phyloP scores from a whole-genome alignment of 2,113 vertebrate genomes.

The Edolisoma coerulescens region DNA sequence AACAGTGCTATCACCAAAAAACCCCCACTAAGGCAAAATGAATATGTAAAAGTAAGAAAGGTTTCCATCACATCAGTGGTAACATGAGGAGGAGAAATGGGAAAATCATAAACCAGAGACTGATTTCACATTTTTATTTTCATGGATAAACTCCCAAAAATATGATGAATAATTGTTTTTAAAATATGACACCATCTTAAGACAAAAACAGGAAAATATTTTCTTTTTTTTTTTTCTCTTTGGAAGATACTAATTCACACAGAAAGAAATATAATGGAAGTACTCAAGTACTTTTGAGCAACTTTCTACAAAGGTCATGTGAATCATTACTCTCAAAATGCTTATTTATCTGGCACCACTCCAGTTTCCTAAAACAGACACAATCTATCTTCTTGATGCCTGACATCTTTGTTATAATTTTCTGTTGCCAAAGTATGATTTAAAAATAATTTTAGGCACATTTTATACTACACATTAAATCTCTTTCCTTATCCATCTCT shows the following conservation, averaged over 20 bases:
- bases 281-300: neutral
- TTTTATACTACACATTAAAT: neutral
- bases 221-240: neutral
- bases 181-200: neutral
- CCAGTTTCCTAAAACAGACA: slow-evolving; percentile 26
- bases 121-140: neutral
- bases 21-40: rapidly evolving
- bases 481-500: neutral
- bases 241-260: neutral
- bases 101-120: neutral
- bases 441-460: neutral
- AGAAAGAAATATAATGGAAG: neutral
- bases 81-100: neutral
- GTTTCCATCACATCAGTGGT: neutral
- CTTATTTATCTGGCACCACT: neutral
- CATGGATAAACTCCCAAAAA: neutral
- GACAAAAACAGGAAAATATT: neutral
- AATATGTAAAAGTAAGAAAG: neutral
- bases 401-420: neutral
- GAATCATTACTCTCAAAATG: slow-evolving; percentile 18
- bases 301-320: slow-evolving; percentile 29
- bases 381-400: neutral
- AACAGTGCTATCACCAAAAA: neutral
- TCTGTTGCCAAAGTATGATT: slow-evolving; percentile 8
- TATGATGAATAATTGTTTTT: neutral